Base-by-base conservation (phyloP, 1,140 invertebrate genomes). In the Lasaia peninsularis region DNA sequence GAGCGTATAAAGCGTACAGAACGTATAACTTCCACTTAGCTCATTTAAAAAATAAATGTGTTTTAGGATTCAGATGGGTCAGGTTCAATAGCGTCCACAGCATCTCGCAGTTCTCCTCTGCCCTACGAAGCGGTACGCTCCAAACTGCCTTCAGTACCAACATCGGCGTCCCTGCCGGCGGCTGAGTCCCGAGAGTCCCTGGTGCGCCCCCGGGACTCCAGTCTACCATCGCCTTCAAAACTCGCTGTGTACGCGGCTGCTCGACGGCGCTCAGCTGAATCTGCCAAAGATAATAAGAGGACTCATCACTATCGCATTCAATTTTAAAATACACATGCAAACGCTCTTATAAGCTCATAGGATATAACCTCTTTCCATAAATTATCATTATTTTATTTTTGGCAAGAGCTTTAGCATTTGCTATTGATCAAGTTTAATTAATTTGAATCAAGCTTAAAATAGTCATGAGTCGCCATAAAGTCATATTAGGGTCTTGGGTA, bases 251-350 rank as follows among this genome's bases (percentile, higher is more conserved):
- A 91, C 61, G 90, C 90, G 2, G 82, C 80, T 28, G 72, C 87
- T 11, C 87, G 90, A 67, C 87, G 89, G 64, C 92, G 89, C 75
- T 85, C 90, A 88, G 91, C 84, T 71, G 90, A 85, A 90, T 82
- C 89, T 69, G 91, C 76, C 57, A 92, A 83, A 73, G 86, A 88
- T 58, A 92, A 90, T 60, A 89, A 89, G 53, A 82, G 86, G 58
- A 83, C 86, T 31, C 86, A 91, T 63, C 94, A 94, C 72, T 94
- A 94, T 80, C 91, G 93, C 28, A 94, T 94, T 72, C 93, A 93
- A 65, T 94, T 94, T 79, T 93, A 86, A 28, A 4, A 28, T 4
- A 7, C 5, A 7, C 5, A 0, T 6, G 8, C 1, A 28, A 0
- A 28, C 5, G 37, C 4, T 7, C 9, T 40, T 40, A 10, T 10